Percentiles rank a stretch among this genome's conserved stretches.
phyloP scores from a whole-genome alignment of 2,888 invertebrate species.

The Matsumyia berberina region DNA sequence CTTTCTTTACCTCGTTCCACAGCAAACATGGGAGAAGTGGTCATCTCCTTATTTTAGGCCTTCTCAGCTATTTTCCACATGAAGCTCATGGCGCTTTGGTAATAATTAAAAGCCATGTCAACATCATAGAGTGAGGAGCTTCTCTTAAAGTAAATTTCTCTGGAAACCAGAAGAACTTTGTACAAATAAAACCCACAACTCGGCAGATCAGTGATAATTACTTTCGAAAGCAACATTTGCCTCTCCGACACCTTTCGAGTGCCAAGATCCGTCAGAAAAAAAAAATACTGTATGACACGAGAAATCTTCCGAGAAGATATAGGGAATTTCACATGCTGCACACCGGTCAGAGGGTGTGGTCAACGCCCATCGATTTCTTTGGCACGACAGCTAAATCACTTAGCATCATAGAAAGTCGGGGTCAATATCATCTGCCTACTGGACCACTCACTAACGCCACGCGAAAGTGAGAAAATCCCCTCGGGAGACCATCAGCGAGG shows the following conservation, averaged over 20 bases:
- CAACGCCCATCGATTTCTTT: conserved; percentile 17
- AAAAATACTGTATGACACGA: neutral
- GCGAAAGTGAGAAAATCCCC: conserved; percentile 31
- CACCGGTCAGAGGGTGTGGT: conserved; percentile 32
- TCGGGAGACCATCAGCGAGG: conserved; percentile 8
- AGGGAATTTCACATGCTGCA: conserved; percentile 46
- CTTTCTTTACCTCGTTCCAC: too few species aligned
- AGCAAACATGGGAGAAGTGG: too few species aligned
- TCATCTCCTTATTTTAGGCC: too few species aligned
- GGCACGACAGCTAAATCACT: conserved; percentile 20
- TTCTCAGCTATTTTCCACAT: conserved; percentile 1
- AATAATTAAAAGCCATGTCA: neutral
- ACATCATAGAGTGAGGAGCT: neutral
- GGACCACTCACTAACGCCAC: too few species aligned
- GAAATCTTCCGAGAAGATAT: neutral
- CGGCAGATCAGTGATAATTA: conserved; percentile 38
- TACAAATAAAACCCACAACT: neutral
- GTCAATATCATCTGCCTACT: conserved; percentile 18
- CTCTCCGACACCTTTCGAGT: neutral
- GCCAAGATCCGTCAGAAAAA: conserved; percentile 11
- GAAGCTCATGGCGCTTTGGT: neutral
- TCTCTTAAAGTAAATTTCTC: neutral
- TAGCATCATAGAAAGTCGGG: conserved; percentile 42
- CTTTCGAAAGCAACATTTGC: conserved; percentile 31
- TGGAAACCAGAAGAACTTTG: neutral